Percentiles rank a stretch among this genome's conserved stretches.
These are phyloP conservation scores for Osedax frankpressi DNA, from an alignment of 2,888 invertebrate species.

Conservation along the genomic window DNA sequence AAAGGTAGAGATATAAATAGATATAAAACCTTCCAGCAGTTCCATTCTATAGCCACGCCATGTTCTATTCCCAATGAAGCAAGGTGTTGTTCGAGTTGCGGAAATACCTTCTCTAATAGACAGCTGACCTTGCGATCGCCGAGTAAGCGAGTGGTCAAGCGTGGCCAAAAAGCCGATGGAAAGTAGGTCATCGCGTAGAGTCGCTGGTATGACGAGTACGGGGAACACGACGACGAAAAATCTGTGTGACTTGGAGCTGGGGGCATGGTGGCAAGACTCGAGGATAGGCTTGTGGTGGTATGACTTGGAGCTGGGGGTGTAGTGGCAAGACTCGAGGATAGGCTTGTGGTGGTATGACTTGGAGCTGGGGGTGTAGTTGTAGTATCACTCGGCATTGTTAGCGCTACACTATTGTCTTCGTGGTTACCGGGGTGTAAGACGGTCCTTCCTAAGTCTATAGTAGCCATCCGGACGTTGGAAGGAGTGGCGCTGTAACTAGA, in stretches of 20 bases:
- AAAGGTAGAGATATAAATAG: too few relatives aligned
- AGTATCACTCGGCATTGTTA: too few relatives aligned
- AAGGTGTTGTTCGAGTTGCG: not conserved
- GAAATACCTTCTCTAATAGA: constrained; percentile 11
- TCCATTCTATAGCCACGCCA: not conserved
- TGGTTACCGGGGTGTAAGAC: too few relatives aligned
- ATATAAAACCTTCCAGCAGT: not conserved
- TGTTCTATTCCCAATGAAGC: not conserved
- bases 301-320: not conserved
- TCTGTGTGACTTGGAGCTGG: too few relatives aligned
- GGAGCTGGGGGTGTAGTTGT: not conserved
- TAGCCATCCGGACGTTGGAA: too few relatives aligned
- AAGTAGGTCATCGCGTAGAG: constrained; percentile 72
- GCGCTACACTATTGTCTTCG: too few relatives aligned
- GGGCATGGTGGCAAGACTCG: not conserved
- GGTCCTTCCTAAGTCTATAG: too few relatives aligned
- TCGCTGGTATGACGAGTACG: constrained; percentile 25
- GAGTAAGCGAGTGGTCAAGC: constrained; percentile 76
- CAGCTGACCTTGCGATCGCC: constrained; percentile 55
- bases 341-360: not conserved
- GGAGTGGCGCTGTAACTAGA: too few relatives aligned
- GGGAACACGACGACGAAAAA: too few relatives aligned
- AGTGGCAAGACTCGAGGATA: not conserved
- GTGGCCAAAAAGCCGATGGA: constrained; percentile 93
- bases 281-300: not conserved